Conservation (phyloP, 2,797 vertebrate genomes). For the Chlorospingus semifuscus region DNA sequence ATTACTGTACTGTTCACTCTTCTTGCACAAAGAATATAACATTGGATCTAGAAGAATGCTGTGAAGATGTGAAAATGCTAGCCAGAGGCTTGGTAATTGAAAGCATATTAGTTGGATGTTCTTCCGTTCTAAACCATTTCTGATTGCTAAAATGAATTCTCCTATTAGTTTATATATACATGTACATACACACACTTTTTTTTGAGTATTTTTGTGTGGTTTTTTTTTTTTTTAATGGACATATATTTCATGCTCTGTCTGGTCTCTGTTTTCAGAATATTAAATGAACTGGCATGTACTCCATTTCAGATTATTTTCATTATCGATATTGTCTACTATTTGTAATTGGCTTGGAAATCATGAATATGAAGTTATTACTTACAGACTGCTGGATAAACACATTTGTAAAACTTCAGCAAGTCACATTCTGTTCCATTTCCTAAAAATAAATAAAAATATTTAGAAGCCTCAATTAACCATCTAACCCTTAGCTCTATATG, state of each 20-base stretch:
- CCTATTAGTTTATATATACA: neutral
- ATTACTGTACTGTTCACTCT: neutral
- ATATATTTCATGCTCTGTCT: neutral
- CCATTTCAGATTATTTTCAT: neutral
- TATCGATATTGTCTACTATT: neutral
- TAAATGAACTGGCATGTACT: neutral
- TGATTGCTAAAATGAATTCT: neutral
- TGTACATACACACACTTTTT: rapidly evolving
- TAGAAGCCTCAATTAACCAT: neutral
- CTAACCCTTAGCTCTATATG: neutral
- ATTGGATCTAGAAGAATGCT: neutral
- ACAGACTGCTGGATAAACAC: conserved; percentile 75
- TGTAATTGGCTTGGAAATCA: neutral
- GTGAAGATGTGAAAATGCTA: neutral
- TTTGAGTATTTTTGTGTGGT: neutral
- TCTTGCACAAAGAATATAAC: neutral
- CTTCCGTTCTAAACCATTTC: neutral
- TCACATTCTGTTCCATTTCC: conserved; percentile 77
- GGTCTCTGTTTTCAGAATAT: neutral
- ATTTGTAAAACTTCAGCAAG: conserved; percentile 71
- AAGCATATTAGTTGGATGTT: neutral
- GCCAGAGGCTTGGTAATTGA: neutral
- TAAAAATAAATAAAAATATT: conserved; percentile 9
- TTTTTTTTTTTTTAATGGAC: neutral
- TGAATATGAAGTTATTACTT: conserved; percentile 54